Evolutionary conservation across 2,113 vertebrate genomes (phyloP).

Genomic region (Corythaixoides concolor): DNA sequence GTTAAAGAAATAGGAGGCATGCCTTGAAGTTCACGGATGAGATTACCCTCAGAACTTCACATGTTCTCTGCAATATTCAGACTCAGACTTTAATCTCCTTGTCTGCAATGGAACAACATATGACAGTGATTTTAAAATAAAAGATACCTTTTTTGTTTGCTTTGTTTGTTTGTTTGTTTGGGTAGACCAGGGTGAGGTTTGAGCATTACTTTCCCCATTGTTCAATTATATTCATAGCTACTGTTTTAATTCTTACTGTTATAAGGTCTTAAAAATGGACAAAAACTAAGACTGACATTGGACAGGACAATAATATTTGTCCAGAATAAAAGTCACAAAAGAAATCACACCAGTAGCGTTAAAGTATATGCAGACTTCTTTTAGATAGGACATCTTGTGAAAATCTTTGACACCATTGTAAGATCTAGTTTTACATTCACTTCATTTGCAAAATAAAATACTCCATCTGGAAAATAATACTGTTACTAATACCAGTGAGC

Average conservation of each 20-base stretch:
- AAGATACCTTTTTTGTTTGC: rapidly evolving
- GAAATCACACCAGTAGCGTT: neutral
- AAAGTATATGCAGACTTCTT: neutral
- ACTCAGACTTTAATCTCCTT: neutral
- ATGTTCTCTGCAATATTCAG: neutral
- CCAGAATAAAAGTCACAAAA: neutral
- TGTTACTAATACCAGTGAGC: neutral
- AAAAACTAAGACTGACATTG: neutral
- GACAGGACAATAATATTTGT: neutral
- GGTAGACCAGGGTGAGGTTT: neutral
- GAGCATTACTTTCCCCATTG: rapidly evolving
- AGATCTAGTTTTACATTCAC: neutral
- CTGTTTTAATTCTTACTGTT: neutral
- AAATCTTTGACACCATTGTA: neutral
- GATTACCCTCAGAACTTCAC: neutral
- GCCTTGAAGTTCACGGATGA: neutral
- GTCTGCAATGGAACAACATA: neutral
- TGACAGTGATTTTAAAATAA: neutral
- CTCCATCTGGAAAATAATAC: neutral
- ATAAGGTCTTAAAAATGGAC: neutral
- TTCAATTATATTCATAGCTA: neutral
- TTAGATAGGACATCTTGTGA: neutral
- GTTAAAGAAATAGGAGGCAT: neutral
- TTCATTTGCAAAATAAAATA: neutral
- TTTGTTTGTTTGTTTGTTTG: neutral